Evolutionary conservation across 2,113 vertebrate genomes (phyloP), one percentile per base, ranked within the genome.

Genomic region (Verasper variegatus): DNA sequence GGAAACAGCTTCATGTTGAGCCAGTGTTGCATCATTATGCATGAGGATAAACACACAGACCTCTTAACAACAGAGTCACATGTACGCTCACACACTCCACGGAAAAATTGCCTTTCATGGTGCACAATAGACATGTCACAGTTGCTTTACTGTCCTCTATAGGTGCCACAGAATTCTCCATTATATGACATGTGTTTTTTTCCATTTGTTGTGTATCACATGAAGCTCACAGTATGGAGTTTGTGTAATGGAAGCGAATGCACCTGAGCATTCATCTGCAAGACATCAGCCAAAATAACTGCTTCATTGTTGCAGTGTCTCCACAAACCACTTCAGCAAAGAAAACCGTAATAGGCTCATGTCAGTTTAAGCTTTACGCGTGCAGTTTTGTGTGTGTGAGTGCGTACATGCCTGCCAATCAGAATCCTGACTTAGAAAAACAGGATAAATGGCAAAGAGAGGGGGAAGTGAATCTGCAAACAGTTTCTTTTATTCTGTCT

Each of bases 401-500:
- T 67, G 35, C 27, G 3, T 42, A 14, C 17, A 42, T 55, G 63
- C 40, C 59, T 76, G 71, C 63, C 83, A 78, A 77, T 81, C 71
- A 81, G 65, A 74, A 57, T 51, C 13, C 51, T 57, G 26, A 77
- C 61, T 61, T 40, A 42, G 9, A 17, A 65, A 2, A 66, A 55
- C 57, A 52, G 18, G n/a, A 40, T 52, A 45, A 62, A 59, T 21
- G 26, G 63, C 60, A 40, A 70, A 68, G 49, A 77, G 51, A 81
- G 47, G 18, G 71, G 71, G 88, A 86, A 88, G 82, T 86, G 85
- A 88, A 90, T 90, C 84, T 91, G 84, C 86, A 73, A 89, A 78
- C 76, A 68, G 27, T 62, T 77, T 86, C 66, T 86, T 87, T 76
- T 67, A 69, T 86, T 81, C 51, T 26, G 71, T 78, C 61, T 87